phyloP scores from a whole-genome alignment of 2,888 invertebrate genomes.

The Drosophila subquinaria region DNA sequence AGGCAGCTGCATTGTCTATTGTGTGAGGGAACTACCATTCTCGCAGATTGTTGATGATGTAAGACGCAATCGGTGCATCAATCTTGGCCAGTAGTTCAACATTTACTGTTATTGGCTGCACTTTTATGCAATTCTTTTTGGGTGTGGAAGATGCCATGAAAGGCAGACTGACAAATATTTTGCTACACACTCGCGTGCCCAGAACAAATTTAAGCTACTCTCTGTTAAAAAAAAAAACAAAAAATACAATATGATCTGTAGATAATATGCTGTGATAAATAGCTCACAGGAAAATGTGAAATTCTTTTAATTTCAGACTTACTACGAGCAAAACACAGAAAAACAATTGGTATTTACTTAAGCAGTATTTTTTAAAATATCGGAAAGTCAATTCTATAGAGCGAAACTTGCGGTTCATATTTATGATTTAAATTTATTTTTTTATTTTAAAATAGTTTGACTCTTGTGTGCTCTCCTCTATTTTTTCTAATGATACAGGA shows the following conservation, averaged over 20 bases:
- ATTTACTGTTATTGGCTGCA: conserved; percentile 72
- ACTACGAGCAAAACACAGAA: background rate
- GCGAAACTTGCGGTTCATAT: background rate
- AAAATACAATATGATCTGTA: background rate
- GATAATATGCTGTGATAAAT: conserved; percentile 8
- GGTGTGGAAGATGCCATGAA: conserved; percentile 28
- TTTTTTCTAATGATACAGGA: no score
- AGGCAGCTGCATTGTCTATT: conserved; percentile 52
- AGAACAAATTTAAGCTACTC: conserved; percentile 10
- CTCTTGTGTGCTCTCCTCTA: no score
- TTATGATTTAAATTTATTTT: no score
- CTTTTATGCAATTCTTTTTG: conserved; percentile 45
- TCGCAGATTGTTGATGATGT: conserved; percentile 65
- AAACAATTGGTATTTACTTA: background rate
- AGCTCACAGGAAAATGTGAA: background rate
- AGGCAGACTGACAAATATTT: conserved; percentile 18
- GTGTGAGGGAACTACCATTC: conserved; percentile 38
- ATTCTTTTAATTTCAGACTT: background rate
- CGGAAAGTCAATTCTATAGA: background rate
- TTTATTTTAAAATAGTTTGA: no score
- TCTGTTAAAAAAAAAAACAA: background rate
- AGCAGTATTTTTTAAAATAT: background rate
- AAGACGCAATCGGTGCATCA: conserved; percentile 69
- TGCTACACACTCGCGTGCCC: conserved; percentile 17
- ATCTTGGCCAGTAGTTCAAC: conserved; percentile 77